These are phyloP conservation scores for Aphaenogaster ashmeadi DNA, from an alignment of 1,140 invertebrate species.

Conservation along the genomic window DNA sequence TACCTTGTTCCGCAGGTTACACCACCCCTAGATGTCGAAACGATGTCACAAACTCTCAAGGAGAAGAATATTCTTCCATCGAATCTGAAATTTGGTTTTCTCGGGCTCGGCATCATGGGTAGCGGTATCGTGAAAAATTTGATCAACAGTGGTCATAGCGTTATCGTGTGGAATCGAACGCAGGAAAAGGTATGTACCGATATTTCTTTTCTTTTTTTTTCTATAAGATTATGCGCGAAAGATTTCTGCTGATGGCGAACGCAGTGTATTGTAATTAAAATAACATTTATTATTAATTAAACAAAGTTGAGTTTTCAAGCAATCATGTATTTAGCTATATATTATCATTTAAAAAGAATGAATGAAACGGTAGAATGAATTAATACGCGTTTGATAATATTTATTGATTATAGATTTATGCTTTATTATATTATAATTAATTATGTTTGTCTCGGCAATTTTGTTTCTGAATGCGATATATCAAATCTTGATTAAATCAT, in stretches of 20 bases:
- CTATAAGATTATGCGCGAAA: background rate
- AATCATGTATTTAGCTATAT: background rate
- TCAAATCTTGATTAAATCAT: background rate
- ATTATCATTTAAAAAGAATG: background rate
- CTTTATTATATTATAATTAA: constrained; percentile 30
- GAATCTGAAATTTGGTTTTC: constrained; percentile 96
- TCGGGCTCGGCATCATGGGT: constrained; percentile 99
- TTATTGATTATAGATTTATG: constrained; percentile 12
- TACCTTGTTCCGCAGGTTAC: constrained; percentile 88
- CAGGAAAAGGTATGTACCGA: constrained; percentile 94
- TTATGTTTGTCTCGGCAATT: background rate
- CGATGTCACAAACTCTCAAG: constrained; percentile 92
- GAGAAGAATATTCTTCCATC: constrained; percentile 96
- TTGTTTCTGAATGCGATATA: background rate
- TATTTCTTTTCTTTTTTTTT: constrained; percentile 37
- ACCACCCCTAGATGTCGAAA: constrained; percentile 92
- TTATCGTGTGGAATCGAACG: constrained; percentile 98
- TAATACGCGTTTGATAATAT: background rate
- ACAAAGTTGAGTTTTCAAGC: background rate
- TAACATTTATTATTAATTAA: background rate
- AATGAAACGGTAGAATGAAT: background rate
- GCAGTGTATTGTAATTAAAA: background rate
- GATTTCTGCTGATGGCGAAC: background rate
- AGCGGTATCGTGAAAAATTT: constrained; percentile 98
- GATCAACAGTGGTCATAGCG: constrained; percentile 97